Evolutionary conservation across 2,113 vertebrate genomes (phyloP), one percentile per base, ranked within the genome.

Genomic region (Peromyscus californicus): DNA sequence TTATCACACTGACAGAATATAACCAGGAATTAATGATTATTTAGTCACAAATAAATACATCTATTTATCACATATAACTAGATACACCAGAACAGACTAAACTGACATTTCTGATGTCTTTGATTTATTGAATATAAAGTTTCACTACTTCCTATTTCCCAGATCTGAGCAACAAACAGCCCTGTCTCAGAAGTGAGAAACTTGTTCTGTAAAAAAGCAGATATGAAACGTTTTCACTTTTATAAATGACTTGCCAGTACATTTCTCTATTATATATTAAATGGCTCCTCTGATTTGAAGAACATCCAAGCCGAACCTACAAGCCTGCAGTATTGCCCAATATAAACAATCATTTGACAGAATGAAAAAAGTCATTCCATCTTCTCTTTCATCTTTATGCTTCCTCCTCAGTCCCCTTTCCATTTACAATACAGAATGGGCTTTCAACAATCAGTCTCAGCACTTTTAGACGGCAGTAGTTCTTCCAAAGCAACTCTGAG

Each of bases 291-390:
- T 78, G 94, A 91, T 92, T 95, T 90, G 79, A 97, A 97, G 78
- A 97, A 48, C 39, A 97, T 98, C 45, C 94, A 91, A 72, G 26
- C 70, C 91, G 80, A 96, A 93, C 80, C 96, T 96, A 92, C n/a
- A 93, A 93, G 75, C 80, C 70, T 19, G 48, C 74, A 48, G 89
- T 61, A 82, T 51, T 97, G 85, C 92, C 92, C 57, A 91, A 95
- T 48, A 98, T 94, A 94, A 97, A 75, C 48, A 97, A 42, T 67
- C 89, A 78, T 96, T 94, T 89, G 88, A 92, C 59, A 59, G 91
- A 96, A 98, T 84, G 90, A 97, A 94, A 92, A 97, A 93, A 97
- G 91, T 79, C 39, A 48, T 97, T 94, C 80, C 97, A 70, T 59
- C 96, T 54, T 86, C 94, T 89, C 48, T 82, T 97, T 97, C 88